These are phyloP conservation scores for Pterobdella sp. DNA, from an alignment of 2,888 invertebrate genomes.

Conservation along the genomic window DNA sequence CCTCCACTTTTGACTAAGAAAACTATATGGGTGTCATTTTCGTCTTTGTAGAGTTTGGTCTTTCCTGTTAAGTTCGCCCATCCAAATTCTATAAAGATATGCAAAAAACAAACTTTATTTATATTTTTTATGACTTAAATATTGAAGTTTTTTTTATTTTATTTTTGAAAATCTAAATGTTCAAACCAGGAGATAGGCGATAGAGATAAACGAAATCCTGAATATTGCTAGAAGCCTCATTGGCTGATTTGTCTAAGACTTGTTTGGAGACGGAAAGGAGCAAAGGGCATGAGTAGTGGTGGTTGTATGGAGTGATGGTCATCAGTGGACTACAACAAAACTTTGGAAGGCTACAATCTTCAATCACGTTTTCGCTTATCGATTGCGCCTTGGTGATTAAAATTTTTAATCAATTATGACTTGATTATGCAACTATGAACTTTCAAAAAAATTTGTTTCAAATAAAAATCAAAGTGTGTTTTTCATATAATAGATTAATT, in stretches of 20 bases:
- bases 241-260: neutral
- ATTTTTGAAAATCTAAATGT: too few species aligned
- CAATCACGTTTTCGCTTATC: neutral
- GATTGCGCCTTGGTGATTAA: slow-evolving; percentile 1
- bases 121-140: neutral
- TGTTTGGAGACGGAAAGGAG: neutral
- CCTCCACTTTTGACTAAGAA: neutral
- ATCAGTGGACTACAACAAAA: neutral
- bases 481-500: too few species aligned
- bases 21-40: neutral
- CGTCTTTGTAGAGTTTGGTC: slow-evolving; percentile 4
- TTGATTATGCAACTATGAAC: too few species aligned
- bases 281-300: neutral
- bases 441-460: too few species aligned
- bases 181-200: slow-evolving; percentile 6
- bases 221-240: neutral
- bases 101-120: neutral
- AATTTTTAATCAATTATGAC: too few species aligned
- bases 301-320: neutral
- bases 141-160: too few species aligned
- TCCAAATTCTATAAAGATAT: neutral
- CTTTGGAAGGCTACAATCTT: neutral
- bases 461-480: too few species aligned
- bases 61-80: neutral
- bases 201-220: slow-evolving; percentile 3